A percentile compares a stretch with the other conserved stretches of the same genome.
phyloP scores from a whole-genome alignment of 2,797 vertebrate genomes.

The Melanotaenia pygmaea region DNA sequence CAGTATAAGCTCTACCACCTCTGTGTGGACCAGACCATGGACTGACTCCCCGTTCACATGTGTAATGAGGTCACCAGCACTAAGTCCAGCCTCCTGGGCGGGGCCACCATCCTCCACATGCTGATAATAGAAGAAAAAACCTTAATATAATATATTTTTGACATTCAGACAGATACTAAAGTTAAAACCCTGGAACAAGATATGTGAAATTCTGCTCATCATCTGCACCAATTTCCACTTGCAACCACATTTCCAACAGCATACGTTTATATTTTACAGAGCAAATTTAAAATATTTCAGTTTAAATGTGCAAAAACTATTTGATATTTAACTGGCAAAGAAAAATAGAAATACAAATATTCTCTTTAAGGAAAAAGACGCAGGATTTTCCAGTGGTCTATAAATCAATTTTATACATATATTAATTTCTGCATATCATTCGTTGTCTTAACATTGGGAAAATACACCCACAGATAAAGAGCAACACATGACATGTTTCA shows the following conservation, averaged over 20 bases:
- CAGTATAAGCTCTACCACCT: constrained; percentile 94
- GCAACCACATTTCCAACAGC: neutral
- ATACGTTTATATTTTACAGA: neutral
- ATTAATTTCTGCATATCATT: no score
- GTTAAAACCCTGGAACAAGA: neutral
- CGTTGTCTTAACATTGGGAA: no score
- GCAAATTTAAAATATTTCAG: neutral
- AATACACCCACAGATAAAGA: no score
- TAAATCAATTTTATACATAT: no score
- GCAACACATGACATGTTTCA: no score
- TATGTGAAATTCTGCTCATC: neutral
- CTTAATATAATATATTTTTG: constrained; percentile 5
- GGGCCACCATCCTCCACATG: constrained; percentile 93
- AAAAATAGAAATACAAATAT: neutral
- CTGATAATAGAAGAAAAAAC: constrained; percentile 72
- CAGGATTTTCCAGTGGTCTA: no score
- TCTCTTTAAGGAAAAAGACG: no score
- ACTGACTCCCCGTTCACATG: constrained; percentile 94
- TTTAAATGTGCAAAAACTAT: neutral
- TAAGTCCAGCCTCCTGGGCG: constrained; percentile 91
- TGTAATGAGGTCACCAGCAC: constrained; percentile 93
- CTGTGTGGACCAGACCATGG: constrained; percentile 93
- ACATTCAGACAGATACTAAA: neutral
- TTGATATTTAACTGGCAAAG: neutral
- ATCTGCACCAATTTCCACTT: neutral